Percentiles rank a stretch among this genome's conserved stretches.
These are phyloP conservation scores for Agapornis roseicollis DNA, from an alignment of 2,113 vertebrate species.

Conservation along the genomic window DNA sequence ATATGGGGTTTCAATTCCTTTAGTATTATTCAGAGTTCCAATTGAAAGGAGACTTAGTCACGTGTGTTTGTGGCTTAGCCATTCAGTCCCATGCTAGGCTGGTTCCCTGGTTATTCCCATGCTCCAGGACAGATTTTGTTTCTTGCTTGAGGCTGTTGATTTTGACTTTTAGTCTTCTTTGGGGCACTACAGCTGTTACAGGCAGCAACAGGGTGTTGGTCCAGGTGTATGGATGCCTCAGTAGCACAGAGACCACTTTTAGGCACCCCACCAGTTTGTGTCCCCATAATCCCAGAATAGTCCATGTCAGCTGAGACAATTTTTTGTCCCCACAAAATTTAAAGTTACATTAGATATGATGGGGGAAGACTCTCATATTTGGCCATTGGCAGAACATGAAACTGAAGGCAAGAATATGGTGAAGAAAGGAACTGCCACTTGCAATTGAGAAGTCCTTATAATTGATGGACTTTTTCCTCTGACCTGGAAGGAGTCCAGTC, in stretches of 20 bases:
- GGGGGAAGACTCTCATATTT: not conserved
- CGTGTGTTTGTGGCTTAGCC: not conserved
- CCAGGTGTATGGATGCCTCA: not conserved
- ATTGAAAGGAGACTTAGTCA: not conserved
- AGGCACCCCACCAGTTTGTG: not conserved
- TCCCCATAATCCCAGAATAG: fast-evolving
- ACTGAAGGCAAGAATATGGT: not conserved
- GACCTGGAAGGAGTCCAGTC: not conserved
- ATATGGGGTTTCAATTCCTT: not conserved
- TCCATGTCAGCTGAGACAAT: not conserved
- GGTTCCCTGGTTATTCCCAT: not conserved
- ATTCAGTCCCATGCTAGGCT: fast-evolving
- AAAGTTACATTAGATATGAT: not conserved
- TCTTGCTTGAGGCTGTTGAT: not conserved
- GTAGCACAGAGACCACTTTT: not conserved
- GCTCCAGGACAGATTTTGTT: not conserved
- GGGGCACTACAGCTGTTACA: not conserved
- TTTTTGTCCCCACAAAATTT: not conserved
- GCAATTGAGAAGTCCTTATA: not conserved
- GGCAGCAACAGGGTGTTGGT: not conserved
- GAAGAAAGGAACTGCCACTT: not conserved
- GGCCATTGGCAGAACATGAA: not conserved
- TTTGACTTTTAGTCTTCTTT: not conserved
- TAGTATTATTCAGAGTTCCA: not conserved
- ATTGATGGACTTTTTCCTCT: not conserved